Evolutionary conservation across 2,113 vertebrate genomes (phyloP), one percentile per base, ranked within the genome.

Genomic region (Rousettus leschenaultii): DNA sequence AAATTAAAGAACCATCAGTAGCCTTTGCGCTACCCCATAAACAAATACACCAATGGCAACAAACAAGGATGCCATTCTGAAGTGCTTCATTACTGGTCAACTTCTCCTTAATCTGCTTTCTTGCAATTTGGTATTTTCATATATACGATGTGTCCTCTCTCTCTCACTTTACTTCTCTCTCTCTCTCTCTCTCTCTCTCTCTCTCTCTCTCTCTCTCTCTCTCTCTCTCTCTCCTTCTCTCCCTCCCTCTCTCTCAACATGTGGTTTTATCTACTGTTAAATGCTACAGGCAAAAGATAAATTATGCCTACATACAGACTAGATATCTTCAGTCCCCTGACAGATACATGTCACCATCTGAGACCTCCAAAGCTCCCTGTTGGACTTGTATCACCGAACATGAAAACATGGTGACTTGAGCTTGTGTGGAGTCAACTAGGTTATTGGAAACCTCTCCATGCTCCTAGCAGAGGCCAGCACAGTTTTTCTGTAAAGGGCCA

Each of bases 341-440:
- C 0, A 45, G 26, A 86, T 3, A 48, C 5, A 15, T 0, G 0
- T 59, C 30, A 77, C 28, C 18, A 38, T 30, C 33, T 14, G 10
- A 19, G 63, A 61, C 55, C 33, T n/a, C 24, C 40, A 57, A 90
- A 51, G 6, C 22, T 83, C 55, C 33, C 45, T 75, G 33, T 35
- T 12, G 55, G 82, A 33, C 1, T 33, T 63, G 38, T 13, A 88
- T 19, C 45, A 7, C 40, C 43, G 5, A 26, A 43, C 51, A 77
- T 2, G 33, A 15, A 83, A 35, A 73, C 26, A 92, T 63, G n/a
- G 15, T 74, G 35, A 40, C 4, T 4, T 28, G 63, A 53, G 4
- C 14, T 45, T 22, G 4, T 40, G 7, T 3, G 18, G 6, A 68
- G 28, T 78, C 21, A 8, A 33, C 21, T 3, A 4, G 5, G 18